Evolutionary conservation across 2,888 invertebrate genomes (phyloP), one percentile per base, ranked within the genome.

Genomic region (Andrena marginata): DNA sequence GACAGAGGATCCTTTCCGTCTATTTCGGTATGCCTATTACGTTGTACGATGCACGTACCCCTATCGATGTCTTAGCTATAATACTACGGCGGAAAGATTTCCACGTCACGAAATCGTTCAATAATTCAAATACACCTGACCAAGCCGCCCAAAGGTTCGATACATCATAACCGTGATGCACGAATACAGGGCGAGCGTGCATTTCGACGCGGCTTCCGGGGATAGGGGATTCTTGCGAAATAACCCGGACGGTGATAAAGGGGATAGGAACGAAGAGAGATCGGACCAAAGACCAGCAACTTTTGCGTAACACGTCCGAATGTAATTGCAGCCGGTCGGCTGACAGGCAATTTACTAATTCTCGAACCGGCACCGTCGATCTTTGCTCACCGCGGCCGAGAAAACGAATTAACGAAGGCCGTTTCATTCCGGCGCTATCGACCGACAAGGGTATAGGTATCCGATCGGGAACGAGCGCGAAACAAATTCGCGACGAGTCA

Each of bases 401-500:
- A 10, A 68, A 69, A 51, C 42, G 63, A 67, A 72, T 77, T 60
- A 77, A 72, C 60, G 72, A 72, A 77, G 20, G 29, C 60, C 33
- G 71, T 71, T 63, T 64, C 54, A 71, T 77, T 72, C 48, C 60
- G 67, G 23, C 35, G 60, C 67, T 49, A 77, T 77, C 71, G 51
- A 56, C n/a, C 65, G 60, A 59, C 31, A 71, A 65, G 42, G 23
- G 23, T 4, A 13, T 10, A 23, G 42, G 8, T 54, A 33, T 33
- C 20, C 16, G 62, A 49, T 65, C 56, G n/a, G 51, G 64, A 70
- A 70, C 70, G 77, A 59, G 56, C 7, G 23, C 60, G 71, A 35
- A 75, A 82, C 70, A 67, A 78, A 78, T 71, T 74, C 62, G 62
- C 48, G 26, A 49, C 60, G 60, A 54, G 78, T 82, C 82, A 75